These are phyloP conservation scores for Gymnopithys bicolor DNA, from an alignment of 2,797 vertebrate species.

Conservation along the genomic window DNA sequence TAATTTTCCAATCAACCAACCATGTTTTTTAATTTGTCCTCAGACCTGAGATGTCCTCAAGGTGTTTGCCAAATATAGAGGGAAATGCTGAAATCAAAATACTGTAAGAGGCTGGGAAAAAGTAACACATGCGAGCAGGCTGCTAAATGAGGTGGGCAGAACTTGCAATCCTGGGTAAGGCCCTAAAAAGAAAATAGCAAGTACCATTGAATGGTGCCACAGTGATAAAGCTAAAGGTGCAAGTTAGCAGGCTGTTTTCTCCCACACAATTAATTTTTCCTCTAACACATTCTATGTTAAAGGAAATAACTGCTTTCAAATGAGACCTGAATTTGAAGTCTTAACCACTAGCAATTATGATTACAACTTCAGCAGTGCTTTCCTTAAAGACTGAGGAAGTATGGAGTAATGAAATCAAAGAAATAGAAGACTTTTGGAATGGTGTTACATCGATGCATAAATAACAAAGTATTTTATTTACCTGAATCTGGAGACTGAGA, in stretches of 20 bases:
- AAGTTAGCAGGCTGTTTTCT: neutral
- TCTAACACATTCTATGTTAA: neutral
- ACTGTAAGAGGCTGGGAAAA: neutral
- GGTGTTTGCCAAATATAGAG: neutral
- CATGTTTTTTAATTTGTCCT: neutral
- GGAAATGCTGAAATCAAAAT: neutral
- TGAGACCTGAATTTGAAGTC: slow-evolving; percentile 5
- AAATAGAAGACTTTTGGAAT: neutral
- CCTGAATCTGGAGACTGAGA: slow-evolving; percentile 92
- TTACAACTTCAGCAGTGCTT: neutral
- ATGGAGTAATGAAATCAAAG: neutral
- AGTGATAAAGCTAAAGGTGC: neutral
- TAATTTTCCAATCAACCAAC: neutral
- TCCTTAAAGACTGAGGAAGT: neutral
- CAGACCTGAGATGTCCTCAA: neutral
- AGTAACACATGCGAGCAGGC: neutral
- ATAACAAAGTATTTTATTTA: slow-evolving; percentile 71
- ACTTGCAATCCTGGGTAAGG: neutral
- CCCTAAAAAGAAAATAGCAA: slow-evolving; percentile 15
- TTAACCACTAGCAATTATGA: neutral
- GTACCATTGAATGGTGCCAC: neutral
- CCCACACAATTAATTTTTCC: neutral
- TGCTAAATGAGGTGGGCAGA: neutral
- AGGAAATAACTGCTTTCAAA: slow-evolving; percentile 5
- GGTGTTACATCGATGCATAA: neutral